Conservation (phyloP, 1,140 invertebrate genomes). For the Drosophila kikkawai region DNA sequence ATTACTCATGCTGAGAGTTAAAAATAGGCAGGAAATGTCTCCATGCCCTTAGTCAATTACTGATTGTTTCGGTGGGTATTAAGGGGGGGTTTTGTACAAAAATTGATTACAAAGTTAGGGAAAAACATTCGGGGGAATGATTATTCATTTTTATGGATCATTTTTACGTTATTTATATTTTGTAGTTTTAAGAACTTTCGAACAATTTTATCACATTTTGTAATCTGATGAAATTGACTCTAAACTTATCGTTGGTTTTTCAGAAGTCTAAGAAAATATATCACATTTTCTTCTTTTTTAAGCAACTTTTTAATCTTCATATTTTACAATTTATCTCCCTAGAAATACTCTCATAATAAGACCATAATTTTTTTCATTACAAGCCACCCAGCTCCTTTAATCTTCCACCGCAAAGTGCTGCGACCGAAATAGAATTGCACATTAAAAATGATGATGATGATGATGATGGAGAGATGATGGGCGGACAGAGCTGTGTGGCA, state of each 20-base stretch:
- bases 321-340: slow-evolving; percentile 1
- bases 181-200: not conserved
- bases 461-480: slow-evolving; percentile 13
- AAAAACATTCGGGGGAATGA: not conserved
- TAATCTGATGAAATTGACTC: not conserved
- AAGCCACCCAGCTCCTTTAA: slow-evolving; percentile 25
- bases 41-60: slow-evolving; percentile 31
- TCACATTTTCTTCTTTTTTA: not conserved
- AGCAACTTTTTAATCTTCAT: not conserved
- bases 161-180: not conserved
- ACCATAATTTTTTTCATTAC: slow-evolving; percentile 24
- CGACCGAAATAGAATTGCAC: slow-evolving; percentile 61
- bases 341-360: slow-evolving; percentile 2
- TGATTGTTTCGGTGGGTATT: slow-evolving; percentile 34
- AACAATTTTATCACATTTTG: not conserved
- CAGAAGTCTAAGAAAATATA: not conserved
- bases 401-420: slow-evolving; percentile 19
- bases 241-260: not conserved
- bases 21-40: slow-evolving; percentile 31
- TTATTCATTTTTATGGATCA: not conserved
- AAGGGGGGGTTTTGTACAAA: slow-evolving; percentile 1
- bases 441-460: slow-evolving; percentile 61
- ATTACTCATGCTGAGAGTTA: slow-evolving; percentile 41
- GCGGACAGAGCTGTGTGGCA: slow-evolving; percentile 15
- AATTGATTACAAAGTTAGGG: slow-evolving; percentile 1